Conservation (phyloP, 2,113 vertebrate species). For the Oreochromis tanganicae region DNA sequence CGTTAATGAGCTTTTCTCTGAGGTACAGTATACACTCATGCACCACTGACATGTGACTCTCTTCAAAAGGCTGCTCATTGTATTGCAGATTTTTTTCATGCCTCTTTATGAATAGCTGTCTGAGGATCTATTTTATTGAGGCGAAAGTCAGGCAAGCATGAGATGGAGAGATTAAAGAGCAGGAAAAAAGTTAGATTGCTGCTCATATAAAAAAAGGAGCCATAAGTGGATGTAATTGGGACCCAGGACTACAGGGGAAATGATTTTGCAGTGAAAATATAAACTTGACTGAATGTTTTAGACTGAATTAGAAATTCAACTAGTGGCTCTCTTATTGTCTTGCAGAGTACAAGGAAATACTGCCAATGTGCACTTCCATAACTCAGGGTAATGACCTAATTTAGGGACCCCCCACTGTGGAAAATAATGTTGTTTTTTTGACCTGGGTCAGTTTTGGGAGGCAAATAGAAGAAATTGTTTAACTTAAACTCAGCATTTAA, state of each 20-base stretch:
- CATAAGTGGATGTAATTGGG: background rate
- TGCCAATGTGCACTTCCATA: background rate
- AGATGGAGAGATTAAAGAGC: conserved; percentile 27
- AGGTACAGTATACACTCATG: background rate
- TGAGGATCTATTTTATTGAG: conserved; percentile 46
- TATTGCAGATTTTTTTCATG: background rate
- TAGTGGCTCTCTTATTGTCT: background rate
- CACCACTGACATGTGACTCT: conserved; percentile 33
- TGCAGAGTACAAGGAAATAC: background rate
- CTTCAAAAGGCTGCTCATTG: conserved; percentile 17
- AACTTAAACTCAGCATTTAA: background rate
- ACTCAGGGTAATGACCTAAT: background rate
- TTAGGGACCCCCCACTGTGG: background rate
- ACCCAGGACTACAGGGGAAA: background rate
- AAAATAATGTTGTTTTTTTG: background rate
- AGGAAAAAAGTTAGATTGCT: background rate
- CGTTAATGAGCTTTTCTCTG: background rate
- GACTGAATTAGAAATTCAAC: background rate
- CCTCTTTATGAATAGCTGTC: conserved; percentile 32
- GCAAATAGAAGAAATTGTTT: background rate
- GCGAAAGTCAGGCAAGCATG: conserved; percentile 7
- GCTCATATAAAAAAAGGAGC: background rate
- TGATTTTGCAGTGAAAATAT: background rate
- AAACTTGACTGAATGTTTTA: background rate
- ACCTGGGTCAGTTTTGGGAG: background rate